Conservation (phyloP, 2,888 invertebrate genomes). For the Eilema griseolum region DNA sequence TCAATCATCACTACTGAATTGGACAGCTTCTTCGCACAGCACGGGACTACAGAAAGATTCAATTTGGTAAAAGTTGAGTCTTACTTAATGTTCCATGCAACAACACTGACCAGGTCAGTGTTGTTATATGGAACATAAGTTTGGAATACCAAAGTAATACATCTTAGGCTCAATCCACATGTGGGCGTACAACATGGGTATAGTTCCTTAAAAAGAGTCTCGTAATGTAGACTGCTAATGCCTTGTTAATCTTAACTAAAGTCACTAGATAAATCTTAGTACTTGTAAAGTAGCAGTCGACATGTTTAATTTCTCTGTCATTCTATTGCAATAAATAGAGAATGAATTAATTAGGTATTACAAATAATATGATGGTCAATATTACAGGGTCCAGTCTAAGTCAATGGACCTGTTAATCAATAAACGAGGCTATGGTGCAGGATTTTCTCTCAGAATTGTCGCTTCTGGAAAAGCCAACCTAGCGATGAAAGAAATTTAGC, state of each 20-base stretch:
- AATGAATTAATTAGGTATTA: too few species aligned
- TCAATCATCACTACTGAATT: too few species aligned
- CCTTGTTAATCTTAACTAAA: not conserved
- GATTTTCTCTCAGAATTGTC: too few species aligned
- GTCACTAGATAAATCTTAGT: not conserved
- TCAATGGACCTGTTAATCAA: too few species aligned
- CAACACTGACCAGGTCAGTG: conserved; percentile 23
- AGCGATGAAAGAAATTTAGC: too few species aligned
- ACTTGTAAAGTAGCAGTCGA: not conserved
- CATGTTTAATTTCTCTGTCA: not conserved
- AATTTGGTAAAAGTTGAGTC: not conserved
- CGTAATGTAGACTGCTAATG: conserved; percentile 2
- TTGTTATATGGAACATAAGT: too few species aligned
- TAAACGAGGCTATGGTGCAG: too few species aligned
- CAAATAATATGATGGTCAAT: too few species aligned
- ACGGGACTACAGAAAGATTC: not conserved
- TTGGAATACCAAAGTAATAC: conserved; percentile 13
- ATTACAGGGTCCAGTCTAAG: too few species aligned
- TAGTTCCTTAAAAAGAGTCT: conserved; percentile 11
- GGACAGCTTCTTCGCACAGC: too few species aligned
- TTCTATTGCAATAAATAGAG: too few species aligned
- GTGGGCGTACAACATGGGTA: conserved; percentile 12
- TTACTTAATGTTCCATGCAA: conserved; percentile 1
- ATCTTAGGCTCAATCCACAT: not conserved
- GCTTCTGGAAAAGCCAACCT: too few species aligned